phyloP scores from a whole-genome alignment of 1,140 invertebrate genomes.

The Cydia fagiglandana region DNA sequence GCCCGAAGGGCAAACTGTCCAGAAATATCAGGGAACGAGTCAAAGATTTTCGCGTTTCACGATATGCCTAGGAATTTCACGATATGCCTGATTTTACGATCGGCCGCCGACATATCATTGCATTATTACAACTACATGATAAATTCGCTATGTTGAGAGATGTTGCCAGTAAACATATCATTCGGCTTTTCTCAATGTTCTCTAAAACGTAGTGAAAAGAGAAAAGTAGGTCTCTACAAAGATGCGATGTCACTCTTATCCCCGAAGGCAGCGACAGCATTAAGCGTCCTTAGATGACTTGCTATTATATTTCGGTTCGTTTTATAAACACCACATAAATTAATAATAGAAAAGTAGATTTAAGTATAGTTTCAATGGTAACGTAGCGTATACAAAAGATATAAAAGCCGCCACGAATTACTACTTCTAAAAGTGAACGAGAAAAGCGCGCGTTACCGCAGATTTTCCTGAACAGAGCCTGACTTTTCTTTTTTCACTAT shows the following conservation, averaged over 20 bases:
- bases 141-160: constrained; percentile 71
- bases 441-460: too few relatives aligned
- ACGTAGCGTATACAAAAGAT: background rate
- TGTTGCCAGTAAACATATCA: constrained; percentile 77
- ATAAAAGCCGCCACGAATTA: background rate
- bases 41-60: too few relatives aligned
- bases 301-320: background rate
- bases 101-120: constrained; percentile 45
- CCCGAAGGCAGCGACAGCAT: too few relatives aligned
- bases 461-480: background rate
- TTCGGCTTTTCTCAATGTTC: constrained; percentile 74
- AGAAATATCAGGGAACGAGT: too few relatives aligned
- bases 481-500: background rate
- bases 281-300: background rate
- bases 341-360: background rate
- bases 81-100: too few relatives aligned
- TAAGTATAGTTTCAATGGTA: background rate
- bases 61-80: too few relatives aligned
- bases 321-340: background rate
- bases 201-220: constrained; percentile 42
- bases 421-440: too few relatives aligned
- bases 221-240: constrained; percentile 2
- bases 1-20: too few relatives aligned
- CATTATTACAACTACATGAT: constrained; percentile 67
- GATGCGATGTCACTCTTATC: too few relatives aligned